Percentiles rank a stretch among this genome's conserved stretches.
Evolutionary conservation across 2,888 invertebrate genomes (phyloP).

Genomic region (Calameuta idolon): DNA sequence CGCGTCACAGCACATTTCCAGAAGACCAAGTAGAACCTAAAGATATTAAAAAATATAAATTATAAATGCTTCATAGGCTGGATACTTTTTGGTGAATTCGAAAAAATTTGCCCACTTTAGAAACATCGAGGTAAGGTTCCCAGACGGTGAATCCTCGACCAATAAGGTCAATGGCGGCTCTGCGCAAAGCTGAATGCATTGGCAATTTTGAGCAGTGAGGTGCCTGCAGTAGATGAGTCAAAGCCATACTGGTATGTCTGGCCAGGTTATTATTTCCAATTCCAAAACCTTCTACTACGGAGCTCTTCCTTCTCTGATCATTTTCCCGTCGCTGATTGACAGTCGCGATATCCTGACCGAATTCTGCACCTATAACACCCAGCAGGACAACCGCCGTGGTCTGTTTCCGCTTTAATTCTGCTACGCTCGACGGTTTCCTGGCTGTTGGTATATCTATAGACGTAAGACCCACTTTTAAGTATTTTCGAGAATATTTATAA

Average conservation of each 20-base stretch:
- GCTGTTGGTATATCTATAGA: conserved; percentile 59
- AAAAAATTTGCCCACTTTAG: conserved; percentile 74
- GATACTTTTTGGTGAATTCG: background rate
- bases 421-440: conserved; percentile 85
- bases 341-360: conserved; percentile 92
- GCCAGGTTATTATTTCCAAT: conserved; percentile 91
- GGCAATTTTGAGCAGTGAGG: conserved; percentile 88
- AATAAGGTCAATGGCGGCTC: conserved; percentile 97
- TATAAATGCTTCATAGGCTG: background rate
- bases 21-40: conserved; percentile 74
- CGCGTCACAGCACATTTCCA: conserved; percentile 92
- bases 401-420: conserved; percentile 92
- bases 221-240: conserved; percentile 91
- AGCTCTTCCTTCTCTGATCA: conserved; percentile 79
- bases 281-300: conserved; percentile 89
- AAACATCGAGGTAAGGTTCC: conserved; percentile 97
- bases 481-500: no score
- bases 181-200: conserved; percentile 89
- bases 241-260: conserved; percentile 91
- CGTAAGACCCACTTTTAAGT: background rate
- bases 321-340: conserved; percentile 74
- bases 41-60: conserved; percentile 15
- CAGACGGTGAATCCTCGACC: conserved; percentile 98
- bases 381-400: conserved; percentile 96
- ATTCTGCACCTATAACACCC: conserved; percentile 98